Base-by-base conservation (phyloP, 1,140 invertebrate genomes). In the Drosophila pandora region DNA sequence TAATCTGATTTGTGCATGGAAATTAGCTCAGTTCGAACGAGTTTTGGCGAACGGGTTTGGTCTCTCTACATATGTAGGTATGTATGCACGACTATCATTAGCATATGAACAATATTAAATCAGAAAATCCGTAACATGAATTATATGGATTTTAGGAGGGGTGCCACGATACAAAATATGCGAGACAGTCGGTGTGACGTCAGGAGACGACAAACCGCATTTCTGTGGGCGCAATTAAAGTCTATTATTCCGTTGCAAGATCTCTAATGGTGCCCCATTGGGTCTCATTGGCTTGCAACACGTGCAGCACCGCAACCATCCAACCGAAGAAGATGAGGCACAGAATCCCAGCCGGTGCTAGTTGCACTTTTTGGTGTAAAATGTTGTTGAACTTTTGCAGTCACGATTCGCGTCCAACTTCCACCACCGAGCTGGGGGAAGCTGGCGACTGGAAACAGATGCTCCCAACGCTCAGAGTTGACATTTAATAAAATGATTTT, bases 401-500 rank as follows among this genome's bases (percentile, higher is more conserved):
- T 87, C 83, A 87, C 83, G 83, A 87, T 54, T 83, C 47, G 47
- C 23, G 54, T 50, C 17, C 72, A 63, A 45, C 69, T 55, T 52
- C 28, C 37, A 55, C 39, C 47, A 41, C 21, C 10, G 17, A 39
- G 22, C 21, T 10, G 17, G 45, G 28, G 32, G 34, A 45, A 55
- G 49, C 23, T 56, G 39, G 22, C 48, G 22, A 47, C 21, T 37
- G 9, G 22, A 62, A 75, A 59, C 50, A 63, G 80, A 76, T 82
- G 76, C 79, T 55, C 55, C 62, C 39, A 72, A 55, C 53, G 52
- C 74, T 81, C 61, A 49, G 67, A 76, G 79, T 73, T 87, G 83
- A 88, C 83, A 87, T 87, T 87, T 87, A 87, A 87, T 87, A 88
- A 87, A 87, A 88, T 79, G 79, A 72, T 83, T 79, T 83, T 70